Evolutionary conservation across 1,140 invertebrate genomes (phyloP).

Genomic region (Euura lappo): DNA sequence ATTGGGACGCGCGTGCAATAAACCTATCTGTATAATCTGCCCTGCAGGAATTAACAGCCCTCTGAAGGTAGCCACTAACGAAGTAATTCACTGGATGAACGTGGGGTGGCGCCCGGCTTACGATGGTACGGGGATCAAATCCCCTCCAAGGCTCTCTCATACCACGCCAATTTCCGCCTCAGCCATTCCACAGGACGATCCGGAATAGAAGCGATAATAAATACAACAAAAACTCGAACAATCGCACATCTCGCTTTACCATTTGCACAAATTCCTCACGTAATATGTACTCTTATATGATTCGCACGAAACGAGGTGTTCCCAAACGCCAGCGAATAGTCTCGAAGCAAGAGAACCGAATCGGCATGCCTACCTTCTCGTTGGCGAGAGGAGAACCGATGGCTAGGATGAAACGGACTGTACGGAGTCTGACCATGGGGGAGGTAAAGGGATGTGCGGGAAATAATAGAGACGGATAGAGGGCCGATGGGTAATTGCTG

Average conservation of each 20-base stretch:
- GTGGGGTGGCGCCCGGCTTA: slow-evolving; percentile 34
- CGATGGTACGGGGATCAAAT: background rate
- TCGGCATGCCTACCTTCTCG: too few relatives aligned
- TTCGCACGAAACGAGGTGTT: background rate
- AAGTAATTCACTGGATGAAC: slow-evolving; percentile 64
- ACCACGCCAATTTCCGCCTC: background rate
- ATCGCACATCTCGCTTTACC: background rate
- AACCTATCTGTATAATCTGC: slow-evolving; percentile 65
- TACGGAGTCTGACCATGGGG: background rate
- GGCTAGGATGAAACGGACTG: background rate
- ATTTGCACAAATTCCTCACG: background rate
- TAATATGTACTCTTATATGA: background rate
- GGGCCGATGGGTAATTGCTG: slow-evolving; percentile 48
- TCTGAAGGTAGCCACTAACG: slow-evolving; percentile 63
- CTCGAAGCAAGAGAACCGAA: too few relatives aligned
- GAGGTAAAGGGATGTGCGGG: background rate
- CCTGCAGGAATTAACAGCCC: slow-evolving; percentile 63
- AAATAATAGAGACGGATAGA: slow-evolving; percentile 5
- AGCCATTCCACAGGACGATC: background rate
- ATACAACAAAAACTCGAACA: background rate
- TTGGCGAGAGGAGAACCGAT: background rate
- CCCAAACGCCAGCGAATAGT: too few relatives aligned
- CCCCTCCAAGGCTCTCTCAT: background rate
- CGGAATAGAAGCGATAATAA: background rate
- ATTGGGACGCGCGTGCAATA: slow-evolving; percentile 63